Evolutionary conservation across 2,113 vertebrate species (phyloP).

Genomic region (Galbula dea): DNA sequence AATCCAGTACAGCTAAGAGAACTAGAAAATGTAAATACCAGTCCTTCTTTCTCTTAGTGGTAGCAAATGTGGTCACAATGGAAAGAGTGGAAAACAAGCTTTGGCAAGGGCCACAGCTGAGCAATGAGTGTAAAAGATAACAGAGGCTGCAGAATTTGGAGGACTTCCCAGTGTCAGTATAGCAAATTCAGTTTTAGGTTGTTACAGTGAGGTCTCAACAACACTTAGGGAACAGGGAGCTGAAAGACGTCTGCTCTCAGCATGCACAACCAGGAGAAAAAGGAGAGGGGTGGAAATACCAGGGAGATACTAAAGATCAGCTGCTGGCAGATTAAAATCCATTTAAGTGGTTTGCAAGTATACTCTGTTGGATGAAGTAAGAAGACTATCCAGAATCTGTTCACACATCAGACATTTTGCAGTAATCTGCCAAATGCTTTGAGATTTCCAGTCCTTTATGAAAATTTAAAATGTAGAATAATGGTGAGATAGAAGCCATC

Average conservation of each 20-base stretch:
- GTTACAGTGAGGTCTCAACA: neutral
- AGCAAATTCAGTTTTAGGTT: neutral
- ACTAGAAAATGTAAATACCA: neutral
- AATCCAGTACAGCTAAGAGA: neutral
- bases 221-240: accelerated
- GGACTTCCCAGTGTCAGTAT: neutral
- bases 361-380: neutral
- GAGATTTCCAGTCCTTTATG: neutral
- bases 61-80: neutral
- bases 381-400: neutral
- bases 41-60: neutral
- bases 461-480: neutral
- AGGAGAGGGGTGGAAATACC: neutral
- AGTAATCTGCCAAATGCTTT: neutral
- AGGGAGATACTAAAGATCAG: neutral
- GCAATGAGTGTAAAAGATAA: neutral
- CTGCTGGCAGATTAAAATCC: neutral
- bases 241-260: neutral
- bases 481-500: neutral
- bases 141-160: neutral
- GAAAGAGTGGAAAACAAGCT: neutral
- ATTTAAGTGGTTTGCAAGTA: neutral
- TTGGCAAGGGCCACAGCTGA: neutral
- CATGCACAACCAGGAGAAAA: neutral
- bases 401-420: neutral